Percentiles rank a stretch among this genome's conserved stretches.
phyloP scores from a whole-genome alignment of 2,113 vertebrate species.

The Microcebus murinus region DNA sequence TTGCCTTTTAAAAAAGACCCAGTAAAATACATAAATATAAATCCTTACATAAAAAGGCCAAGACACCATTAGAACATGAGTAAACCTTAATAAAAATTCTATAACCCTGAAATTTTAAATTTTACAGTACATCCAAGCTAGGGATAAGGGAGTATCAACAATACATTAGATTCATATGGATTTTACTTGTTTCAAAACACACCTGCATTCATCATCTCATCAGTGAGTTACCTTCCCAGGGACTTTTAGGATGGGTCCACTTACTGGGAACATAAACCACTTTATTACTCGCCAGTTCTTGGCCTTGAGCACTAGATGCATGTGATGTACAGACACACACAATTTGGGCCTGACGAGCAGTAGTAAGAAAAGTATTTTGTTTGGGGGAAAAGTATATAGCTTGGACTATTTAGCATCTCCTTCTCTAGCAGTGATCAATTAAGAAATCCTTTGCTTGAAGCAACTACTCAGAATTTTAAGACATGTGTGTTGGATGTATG shows the following conservation, averaged over 20 bases:
- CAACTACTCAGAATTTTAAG: neutral
- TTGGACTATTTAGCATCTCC: neutral
- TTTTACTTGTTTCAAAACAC: neutral
- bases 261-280: neutral
- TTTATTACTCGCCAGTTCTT: too few species aligned
- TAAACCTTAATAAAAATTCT: neutral
- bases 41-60: neutral
- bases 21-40: neutral
- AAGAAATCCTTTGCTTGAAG: neutral
- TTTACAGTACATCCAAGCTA: neutral
- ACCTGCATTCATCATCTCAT: neutral
- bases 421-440: neutral
- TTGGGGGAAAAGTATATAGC: neutral
- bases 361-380: neutral
- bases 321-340: neutral
- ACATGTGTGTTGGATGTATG: rapidly evolving
- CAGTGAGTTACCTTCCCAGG: neutral
- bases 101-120: neutral
- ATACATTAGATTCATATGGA: neutral
- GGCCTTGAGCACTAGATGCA: neutral
- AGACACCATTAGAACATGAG: neutral
- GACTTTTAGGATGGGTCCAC: neutral
- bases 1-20: neutral
- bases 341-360: neutral
- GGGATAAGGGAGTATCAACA: neutral